Base-by-base conservation (phyloP, 2,113 vertebrate genomes). In the Saccopteryx leptura region DNA sequence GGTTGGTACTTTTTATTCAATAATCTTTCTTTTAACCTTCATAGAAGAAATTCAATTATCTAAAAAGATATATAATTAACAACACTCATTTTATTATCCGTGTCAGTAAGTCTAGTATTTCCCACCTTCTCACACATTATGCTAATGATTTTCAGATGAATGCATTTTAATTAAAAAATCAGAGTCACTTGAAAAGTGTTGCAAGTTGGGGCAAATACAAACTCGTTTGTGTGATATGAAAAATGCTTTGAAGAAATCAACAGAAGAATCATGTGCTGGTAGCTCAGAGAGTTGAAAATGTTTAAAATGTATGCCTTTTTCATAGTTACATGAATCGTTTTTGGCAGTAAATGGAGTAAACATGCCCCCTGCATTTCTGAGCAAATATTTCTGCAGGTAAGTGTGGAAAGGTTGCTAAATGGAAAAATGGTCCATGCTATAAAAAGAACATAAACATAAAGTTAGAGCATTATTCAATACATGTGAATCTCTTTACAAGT, bases 121-220 rank as follows among this genome's bases (percentile, higher is more conserved):
- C 56, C 52, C 28, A 88, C 95, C 96, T 97, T 98, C 80, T 91
- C 96, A 91, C 85, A 91, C 88, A 98, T 92, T 90, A 88, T 97
- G 95, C 96, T 98, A 98, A 98, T 98, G 93, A 98, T 93, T 98
- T 98, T 98, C 96, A 98, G 97, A 94, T 98, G 97, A 97, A 68
- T 98, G 98, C 85, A 69, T 98, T 98, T 98, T 98, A 98, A 98
- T 98, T 98, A 96, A 98, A 98, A 97, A 97, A 80, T 89, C 95
- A 91, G 88, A 97, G 88, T 96, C 96, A 97, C 80, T 91, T 97
- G 69, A 93, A 93, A 93, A 95, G 88, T 96, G 9, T 56, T 96
- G 56, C 15, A 93, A 89, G 12, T 52, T 94, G 56, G 7, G 90
- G 13, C 48, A 93, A 83, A 94, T 93, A 71, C 14, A 92, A 89